Percentiles rank a stretch among this genome's conserved stretches.
Evolutionary conservation across 1,140 invertebrate species (phyloP).

Genomic region (Elymnias hypermnestra): DNA sequence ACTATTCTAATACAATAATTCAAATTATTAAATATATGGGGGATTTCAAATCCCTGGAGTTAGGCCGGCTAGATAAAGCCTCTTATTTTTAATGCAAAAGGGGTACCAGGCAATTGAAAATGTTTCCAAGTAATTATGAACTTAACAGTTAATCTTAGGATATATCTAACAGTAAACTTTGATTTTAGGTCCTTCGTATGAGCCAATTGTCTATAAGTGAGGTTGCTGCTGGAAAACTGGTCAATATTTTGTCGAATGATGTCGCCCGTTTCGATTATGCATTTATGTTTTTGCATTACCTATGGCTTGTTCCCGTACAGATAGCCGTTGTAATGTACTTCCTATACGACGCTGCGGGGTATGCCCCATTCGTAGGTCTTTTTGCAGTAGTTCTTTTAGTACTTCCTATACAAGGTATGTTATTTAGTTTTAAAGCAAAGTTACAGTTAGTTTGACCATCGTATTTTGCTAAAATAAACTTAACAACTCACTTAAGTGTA

Average conservation of each 20-base stretch:
- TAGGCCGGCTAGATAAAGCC: too few relatives aligned
- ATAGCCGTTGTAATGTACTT: conserved; percentile 77
- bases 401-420: conserved; percentile 80
- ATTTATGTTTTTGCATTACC: conserved; percentile 78
- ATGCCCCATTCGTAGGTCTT: conserved; percentile 82
- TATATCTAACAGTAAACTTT: too few relatives aligned
- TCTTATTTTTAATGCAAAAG: too few relatives aligned
- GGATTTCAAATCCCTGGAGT: too few relatives aligned
- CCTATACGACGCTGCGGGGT: conserved; percentile 82
- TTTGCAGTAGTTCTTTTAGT: conserved; percentile 77
- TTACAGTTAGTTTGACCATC: conserved; percentile 6
- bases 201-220: conserved; percentile 81
- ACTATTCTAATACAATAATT: too few relatives aligned
- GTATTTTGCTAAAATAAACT: conserved; percentile 8
- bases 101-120: too few relatives aligned
- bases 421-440: neutral
- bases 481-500: too few relatives aligned
- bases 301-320: conserved; percentile 85
- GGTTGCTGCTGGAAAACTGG: conserved; percentile 87
- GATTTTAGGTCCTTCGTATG: conserved; percentile 77
- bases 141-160: too few relatives aligned
- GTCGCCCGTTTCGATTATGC: conserved; percentile 80
- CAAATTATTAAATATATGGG: too few relatives aligned
- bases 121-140: too few relatives aligned
- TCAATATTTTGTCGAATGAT: conserved; percentile 91